A percentile compares a stretch with the other conserved stretches of the same genome.
Evolutionary conservation across 2,113 vertebrate genomes (phyloP).

Genomic region (Cnemophilus loriae): DNA sequence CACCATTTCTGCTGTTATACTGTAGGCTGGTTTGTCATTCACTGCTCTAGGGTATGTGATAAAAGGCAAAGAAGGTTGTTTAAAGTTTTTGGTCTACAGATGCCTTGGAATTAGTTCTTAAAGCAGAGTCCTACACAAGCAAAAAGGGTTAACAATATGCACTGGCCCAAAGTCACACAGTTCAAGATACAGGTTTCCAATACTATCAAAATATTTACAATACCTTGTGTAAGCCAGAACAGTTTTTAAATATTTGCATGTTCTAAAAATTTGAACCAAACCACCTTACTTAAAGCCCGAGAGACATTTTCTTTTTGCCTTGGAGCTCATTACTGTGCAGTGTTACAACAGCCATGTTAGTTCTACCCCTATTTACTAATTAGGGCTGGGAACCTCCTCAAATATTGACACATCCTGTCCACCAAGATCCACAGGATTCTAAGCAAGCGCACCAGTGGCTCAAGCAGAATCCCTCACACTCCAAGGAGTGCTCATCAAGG

Average conservation of each 20-base stretch:
- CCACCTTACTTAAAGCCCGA: background rate
- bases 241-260: background rate
- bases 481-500: background rate
- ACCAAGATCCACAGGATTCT: background rate
- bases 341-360: background rate
- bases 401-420: constrained; percentile 56
- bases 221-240: background rate
- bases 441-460: background rate
- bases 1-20: background rate
- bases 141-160: background rate
- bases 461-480: background rate
- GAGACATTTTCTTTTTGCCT: background rate
- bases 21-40: background rate
- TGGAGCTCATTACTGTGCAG: background rate
- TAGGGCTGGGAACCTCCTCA: constrained; percentile 30
- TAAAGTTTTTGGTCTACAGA: background rate
- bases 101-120: background rate
- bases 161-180: background rate
- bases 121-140: background rate
- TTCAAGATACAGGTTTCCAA: background rate
- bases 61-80: background rate
- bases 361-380: background rate
- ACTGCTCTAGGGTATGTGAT: background rate
- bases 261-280: background rate
- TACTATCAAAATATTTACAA: constrained; percentile 19